Base-by-base conservation (phyloP, 1,140 invertebrate species). In the Homarus americanus region DNA sequence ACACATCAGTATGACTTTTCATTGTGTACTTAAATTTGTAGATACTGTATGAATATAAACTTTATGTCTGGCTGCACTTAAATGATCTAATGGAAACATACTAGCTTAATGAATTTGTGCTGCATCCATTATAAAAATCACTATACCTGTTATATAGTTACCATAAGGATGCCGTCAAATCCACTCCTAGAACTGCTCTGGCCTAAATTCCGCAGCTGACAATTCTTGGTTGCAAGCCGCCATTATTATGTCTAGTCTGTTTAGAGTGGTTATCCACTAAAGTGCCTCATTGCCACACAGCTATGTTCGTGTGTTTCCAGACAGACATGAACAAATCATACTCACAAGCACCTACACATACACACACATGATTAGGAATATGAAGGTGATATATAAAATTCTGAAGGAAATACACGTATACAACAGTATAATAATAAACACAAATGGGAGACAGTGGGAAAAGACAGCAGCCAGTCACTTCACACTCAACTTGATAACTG, bases 101-200 rank as follows among this genome's bases (percentile, higher is more conserved):
- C 49, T n/a, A 76, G 63, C 80, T 92, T 88, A 92, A 84, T 89
- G 82, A 82, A 92, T 88, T 87, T 79, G 63, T 66, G 72, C 28
- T 84, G 82, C 79, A 82, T 73, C 86, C 85, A 84, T 84, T 87
- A 85, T 87, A 89, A 92, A 89, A 88, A 88, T 92, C 86, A 92
- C 91, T 92, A 92, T 92, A 92, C 91, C 91, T 92, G 85, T 80
- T 82, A 89, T 92, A 92, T 92, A 92, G 86, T 88, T 92, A 92
- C 86, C 86, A 80, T 83, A 88, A 69, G 49, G 86, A 92, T 83
- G 91, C 49, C 82, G 85, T 69, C 84, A 91, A 86, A 86, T 91
- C 91, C 84, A 82, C 91, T 87, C 86, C 91, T 88, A 87, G 85
- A 76, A 92, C 91, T 82, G 85, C 80, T 87, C 85, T 82, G 84